Evolutionary conservation across 2,888 invertebrate species (phyloP), one percentile per base, ranked within the genome.

Genomic region (Agrochola lota): DNA sequence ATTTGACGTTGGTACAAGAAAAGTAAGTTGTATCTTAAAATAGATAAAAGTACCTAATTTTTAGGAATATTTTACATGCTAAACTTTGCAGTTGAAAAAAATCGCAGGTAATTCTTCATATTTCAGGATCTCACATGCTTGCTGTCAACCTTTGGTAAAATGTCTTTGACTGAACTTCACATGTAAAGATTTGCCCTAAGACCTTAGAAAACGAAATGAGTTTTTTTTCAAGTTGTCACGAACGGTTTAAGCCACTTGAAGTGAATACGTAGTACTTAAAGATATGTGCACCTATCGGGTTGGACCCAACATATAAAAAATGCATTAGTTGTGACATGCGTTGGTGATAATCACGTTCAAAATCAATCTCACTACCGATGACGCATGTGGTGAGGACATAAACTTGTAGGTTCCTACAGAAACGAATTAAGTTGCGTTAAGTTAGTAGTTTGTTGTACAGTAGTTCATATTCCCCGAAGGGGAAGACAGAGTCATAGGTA

Each of bases 291-390:
- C 62, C 30, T 49, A 17, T 60, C 55, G 43, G 20, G 35, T 7
- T 35, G 5, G 12, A 35, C 6, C 20, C 15, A 20, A 59, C 8
- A 35, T 72, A 66, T 17, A 26, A 52, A 49, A 71, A 52, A 84
- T 84, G 73, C 73, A 73, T 71, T 73, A 79, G 43, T 62, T 63
- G 60, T 67, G 73, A 78, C 35, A 15, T 57, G n/a, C 43, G 20
- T 23, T 9, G 52, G 60, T 46, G 40, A 64, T 7, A 23, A 15
- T 23, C 17, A 23, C 35, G 11, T 20, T 49, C 15, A 8, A 5
- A 72, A 57, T 46, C 7, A 59, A 30, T 72, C 9, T 30, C 7
- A 43, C 20, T 43, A 12, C 4, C 17, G 9, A 49, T 30, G n/a
- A 43, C n/a, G n/a, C 57, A 23, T n/a, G 15, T 17, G 26, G 55